Percentiles rank a stretch among this genome's conserved stretches.
Evolutionary conservation across 2,797 vertebrate genomes (phyloP).

Genomic region (Pangasius larnaudii): DNA sequence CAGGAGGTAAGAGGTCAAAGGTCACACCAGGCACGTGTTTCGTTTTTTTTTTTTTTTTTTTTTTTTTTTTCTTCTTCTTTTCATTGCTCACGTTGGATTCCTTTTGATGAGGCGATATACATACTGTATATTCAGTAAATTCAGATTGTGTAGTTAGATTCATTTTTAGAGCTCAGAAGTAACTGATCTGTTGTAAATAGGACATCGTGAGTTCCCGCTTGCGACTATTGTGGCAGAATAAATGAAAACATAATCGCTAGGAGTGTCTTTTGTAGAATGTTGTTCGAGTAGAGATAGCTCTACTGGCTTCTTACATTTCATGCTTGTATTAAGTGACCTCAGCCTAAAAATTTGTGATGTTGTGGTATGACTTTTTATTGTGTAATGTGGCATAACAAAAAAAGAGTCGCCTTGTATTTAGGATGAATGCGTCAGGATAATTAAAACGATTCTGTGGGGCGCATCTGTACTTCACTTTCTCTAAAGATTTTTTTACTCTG

Average conservation of each 20-base stretch:
- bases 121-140: neutral
- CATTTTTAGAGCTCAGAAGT: neutral
- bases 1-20: conserved; percentile 83
- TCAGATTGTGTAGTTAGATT: no score
- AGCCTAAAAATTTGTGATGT: no score
- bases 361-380: no score
- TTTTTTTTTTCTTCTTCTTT: neutral
- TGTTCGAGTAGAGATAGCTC: no score
- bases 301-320: no score
- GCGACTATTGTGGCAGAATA: neutral
- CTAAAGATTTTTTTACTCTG: no score
- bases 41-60: neutral
- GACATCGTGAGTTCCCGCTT: neutral
- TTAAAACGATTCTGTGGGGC: neutral
- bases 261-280: no score
- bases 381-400: no score
- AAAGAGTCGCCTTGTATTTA: neutral
- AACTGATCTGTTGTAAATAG: neutral
- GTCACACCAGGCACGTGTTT: neutral
- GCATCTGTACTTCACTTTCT: no score
- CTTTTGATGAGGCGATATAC: neutral
- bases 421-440: neutral
- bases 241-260: neutral
- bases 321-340: no score
- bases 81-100: neutral